Evolutionary conservation across 2,113 vertebrate species (phyloP), one percentile per base, ranked within the genome.

Genomic region (Carassius gibelio): DNA sequence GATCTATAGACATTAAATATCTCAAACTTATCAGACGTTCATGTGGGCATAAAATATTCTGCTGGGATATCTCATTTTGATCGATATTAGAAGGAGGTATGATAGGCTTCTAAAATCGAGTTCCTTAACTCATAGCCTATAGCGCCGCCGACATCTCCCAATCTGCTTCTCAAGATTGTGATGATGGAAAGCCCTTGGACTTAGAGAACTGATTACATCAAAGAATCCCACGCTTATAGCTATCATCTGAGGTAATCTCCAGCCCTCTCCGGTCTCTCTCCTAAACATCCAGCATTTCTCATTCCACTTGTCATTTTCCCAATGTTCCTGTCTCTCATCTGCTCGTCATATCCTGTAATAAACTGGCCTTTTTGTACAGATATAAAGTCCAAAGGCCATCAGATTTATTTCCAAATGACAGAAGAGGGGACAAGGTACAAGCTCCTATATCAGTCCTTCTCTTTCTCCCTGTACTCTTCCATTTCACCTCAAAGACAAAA

Each of bases 291-390:
- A 87, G 89, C 91, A 91, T 90, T 89, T 75, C 89, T 82, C 64
- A 90, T 92, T 91, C 92, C 90, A 34, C 94, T 90, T 91, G 90
- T 93, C 90, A 92, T 81, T 93, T 86, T 87, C 90, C 92, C 91
- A 89, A 89, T 77, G 92, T 90, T 92, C 88, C 88, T 84, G 93
- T 92, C 92, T 94, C 93, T 94, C 93, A 30, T 92, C 94, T 93
- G 48, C 91, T 94, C 94, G 93, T 94, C 94, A 94, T 92, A 96
- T 93, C 93, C 95, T 92, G 91, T 93, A 93, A 96, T 93, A 92
- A 95, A 95, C 93, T 89, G 92, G 36, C 90, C 92, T 89, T 90
- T 93, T 90, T 89, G 55, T 85, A 34, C 62, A 79, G 91, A 94
- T 90, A 85, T 91, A 57, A 89, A 94, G 93, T 93, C 91, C 94